phyloP scores from a whole-genome alignment of 2,113 vertebrate species.

The Muscicapa adusta region DNA sequence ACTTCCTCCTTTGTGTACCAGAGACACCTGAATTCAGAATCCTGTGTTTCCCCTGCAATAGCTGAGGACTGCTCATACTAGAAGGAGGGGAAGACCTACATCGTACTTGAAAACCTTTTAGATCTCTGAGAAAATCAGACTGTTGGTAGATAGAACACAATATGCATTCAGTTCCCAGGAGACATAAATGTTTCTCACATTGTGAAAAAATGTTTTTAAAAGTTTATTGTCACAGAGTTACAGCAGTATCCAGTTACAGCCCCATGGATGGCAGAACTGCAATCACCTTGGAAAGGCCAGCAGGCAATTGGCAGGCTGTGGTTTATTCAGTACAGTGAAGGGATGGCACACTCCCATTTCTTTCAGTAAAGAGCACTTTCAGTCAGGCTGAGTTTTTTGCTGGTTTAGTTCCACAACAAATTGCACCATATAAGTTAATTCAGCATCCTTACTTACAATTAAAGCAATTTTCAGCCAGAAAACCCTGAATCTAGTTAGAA shows the following conservation, averaged over 20 bases:
- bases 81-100: neutral
- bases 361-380: neutral
- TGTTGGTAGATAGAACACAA: neutral
- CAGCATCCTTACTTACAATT: neutral
- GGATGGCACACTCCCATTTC: neutral
- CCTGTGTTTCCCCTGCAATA: neutral
- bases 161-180: neutral
- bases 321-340: neutral
- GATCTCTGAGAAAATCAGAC: neutral
- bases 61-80: neutral
- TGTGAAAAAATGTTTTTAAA: neutral
- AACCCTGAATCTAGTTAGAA: neutral
- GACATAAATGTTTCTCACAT: neutral
- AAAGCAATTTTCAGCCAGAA: neutral
- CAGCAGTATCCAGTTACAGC: neutral
- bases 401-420: neutral
- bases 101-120: neutral
- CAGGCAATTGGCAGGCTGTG: neutral
- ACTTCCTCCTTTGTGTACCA: neutral
- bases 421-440: neutral
- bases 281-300: neutral
- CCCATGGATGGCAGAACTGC: rapidly evolving
- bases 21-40: neutral
- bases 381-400: neutral
- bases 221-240: neutral